Evolutionary conservation across 2,113 vertebrate genomes (phyloP).

Genomic region (Heterotilapia buettikoferi): DNA sequence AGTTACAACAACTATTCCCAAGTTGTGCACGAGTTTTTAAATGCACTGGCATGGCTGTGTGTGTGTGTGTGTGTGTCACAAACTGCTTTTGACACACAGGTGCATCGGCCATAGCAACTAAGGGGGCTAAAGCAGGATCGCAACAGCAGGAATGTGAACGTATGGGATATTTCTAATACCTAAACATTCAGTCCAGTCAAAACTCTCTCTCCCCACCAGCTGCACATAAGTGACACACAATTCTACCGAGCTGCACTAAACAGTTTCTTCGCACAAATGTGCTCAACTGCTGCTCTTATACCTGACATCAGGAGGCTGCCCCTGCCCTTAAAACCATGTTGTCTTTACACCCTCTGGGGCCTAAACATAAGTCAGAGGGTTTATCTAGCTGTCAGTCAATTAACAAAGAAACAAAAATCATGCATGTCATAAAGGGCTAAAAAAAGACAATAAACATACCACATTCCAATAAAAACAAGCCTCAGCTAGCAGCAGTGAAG

Average conservation of each 20-base stretch:
- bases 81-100: slow-evolving; percentile 47
- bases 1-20: background rate
- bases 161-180: slow-evolving; percentile 69
- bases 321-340: background rate
- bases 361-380: background rate
- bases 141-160: slow-evolving; percentile 55
- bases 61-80: background rate
- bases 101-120: slow-evolving; percentile 56
- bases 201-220: slow-evolving; percentile 50
- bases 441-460: slow-evolving; percentile 44
- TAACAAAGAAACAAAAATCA: slow-evolving; percentile 46
- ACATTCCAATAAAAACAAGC: slow-evolving; percentile 44
- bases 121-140: slow-evolving; percentile 32
- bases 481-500: slow-evolving; percentile 14
- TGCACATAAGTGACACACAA: slow-evolving; percentile 58
- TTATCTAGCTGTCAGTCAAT: slow-evolving; percentile 36
- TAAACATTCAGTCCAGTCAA: slow-evolving; percentile 67
- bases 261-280: slow-evolving; percentile 30
- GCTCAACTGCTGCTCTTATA: background rate
- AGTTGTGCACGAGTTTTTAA: background rate
- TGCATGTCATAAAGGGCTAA: slow-evolving; percentile 31
- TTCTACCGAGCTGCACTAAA: slow-evolving; percentile 43
- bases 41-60: background rate
- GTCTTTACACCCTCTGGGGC: slow-evolving; percentile 21
- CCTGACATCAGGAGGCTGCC: slow-evolving; percentile 12